Base-by-base conservation (phyloP, 1,140 invertebrate genomes). In the Drosophila ercepeae region DNA sequence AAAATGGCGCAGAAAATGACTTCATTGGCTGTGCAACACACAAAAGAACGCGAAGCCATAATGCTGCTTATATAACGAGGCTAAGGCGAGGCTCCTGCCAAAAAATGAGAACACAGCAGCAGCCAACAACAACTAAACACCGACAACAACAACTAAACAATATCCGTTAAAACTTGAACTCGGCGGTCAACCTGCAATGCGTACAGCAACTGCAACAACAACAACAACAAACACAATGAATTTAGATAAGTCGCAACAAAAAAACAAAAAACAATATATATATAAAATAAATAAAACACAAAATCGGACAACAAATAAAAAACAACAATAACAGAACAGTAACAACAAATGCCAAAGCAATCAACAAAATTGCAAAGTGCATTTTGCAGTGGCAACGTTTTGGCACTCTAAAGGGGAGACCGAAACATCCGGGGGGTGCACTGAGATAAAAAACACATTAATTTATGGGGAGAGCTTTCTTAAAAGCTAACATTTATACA, bases 291-390 rank as follows among this genome's bases (percentile, higher is more conserved):
- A 34, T 32, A 45, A 61, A 52, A 39, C 32, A 57, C 14, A 42
- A 59, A 70, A 71, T 27, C n/a, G n/a, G n/a, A 59, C 11, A 78
- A 36, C 53, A 70, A 44, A 59, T 36, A 60, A 41, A 16, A 21
- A 14, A 67, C 7, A 61, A 27, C 41, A 44, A 64, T 25, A 36
- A 42, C 21, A 57, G 27, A 59, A 42, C 41, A 72, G 51, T 53
- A 84, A 83, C 78, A 84, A 84, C 81, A 84, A 84, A 81, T 86
- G 82, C 61, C 81, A 84, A 86, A 86, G 72, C 76, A 86, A 86
- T 86, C 81, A 86, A 88, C 76, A 77, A 86, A 86, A 86, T 88
- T 88, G 81, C 73, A 86, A 86, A 86, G 81, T 86, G 81, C 81
- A 86, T 86, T 86, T 88, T 60, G 81, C 81, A 81, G 77, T 81